Percentiles rank a stretch among this genome's conserved stretches.
Conservation (phyloP, 2,797 vertebrate species). For the Ptychobarbus kaznakovi region DNA sequence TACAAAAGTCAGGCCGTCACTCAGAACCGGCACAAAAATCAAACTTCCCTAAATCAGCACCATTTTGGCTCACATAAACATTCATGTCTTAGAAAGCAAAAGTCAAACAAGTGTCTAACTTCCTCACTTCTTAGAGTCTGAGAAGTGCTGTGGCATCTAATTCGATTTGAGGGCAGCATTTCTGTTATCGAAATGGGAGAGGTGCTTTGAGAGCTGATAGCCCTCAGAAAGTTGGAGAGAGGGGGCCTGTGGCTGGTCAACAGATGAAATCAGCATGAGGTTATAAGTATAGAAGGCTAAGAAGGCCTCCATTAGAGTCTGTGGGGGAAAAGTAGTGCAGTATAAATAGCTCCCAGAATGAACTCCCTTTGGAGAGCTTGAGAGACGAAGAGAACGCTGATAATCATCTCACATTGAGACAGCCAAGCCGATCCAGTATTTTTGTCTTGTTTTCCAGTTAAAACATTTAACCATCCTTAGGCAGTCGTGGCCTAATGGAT, state of each 20-base stretch:
- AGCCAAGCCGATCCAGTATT: slow-evolving; percentile 47
- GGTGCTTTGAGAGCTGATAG: slow-evolving; percentile 70
- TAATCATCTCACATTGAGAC: slow-evolving; percentile 73
- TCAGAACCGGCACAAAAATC: not conserved
- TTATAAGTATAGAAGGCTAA: slow-evolving; percentile 67
- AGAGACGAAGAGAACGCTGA: slow-evolving; percentile 68
- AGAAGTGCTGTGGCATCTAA: slow-evolving; percentile 72
- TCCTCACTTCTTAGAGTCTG: slow-evolving; percentile 59
- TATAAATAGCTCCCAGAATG: slow-evolving; percentile 78
- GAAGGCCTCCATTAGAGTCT: slow-evolving; percentile 73
- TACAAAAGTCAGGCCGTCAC: slow-evolving; percentile 47
- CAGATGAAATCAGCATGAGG: slow-evolving; percentile 76
- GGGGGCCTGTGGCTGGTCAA: slow-evolving; percentile 69
- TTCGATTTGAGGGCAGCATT: slow-evolving; percentile 72
- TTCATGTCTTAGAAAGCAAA: slow-evolving; percentile 21
- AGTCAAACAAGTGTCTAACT: slow-evolving; percentile 57
- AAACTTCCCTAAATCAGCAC: slow-evolving; percentile 23
- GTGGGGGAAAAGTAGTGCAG: slow-evolving; percentile 62
- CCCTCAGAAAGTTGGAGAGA: slow-evolving; percentile 63
- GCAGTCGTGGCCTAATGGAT: no score
- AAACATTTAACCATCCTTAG: not conserved
- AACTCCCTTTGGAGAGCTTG: slow-evolving; percentile 73
- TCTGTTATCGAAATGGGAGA: slow-evolving; percentile 74
- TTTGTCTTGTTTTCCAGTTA: slow-evolving; percentile 12
- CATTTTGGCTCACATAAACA: slow-evolving; percentile 19